Base-by-base conservation (phyloP, 92 coral and sea anemone species). In the Hydrozoanthus gracilis region DNA sequence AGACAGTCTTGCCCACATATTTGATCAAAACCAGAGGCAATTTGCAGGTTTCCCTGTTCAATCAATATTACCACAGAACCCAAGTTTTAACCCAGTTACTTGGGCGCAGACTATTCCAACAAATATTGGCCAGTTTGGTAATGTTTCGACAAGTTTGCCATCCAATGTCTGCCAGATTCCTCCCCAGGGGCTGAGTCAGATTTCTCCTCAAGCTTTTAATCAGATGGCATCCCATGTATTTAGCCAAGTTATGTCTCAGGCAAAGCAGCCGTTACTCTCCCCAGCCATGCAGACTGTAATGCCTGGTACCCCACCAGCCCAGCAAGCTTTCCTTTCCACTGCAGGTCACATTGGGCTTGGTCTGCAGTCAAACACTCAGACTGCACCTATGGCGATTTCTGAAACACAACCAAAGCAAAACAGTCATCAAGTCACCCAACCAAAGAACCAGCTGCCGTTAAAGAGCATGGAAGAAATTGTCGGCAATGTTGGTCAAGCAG, bases 391-490 rank as follows among this genome's bases (percentile, higher is more conserved):
- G n/a, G 39, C 87, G 15, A 51, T 77, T 64, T 60, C 83, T 56
- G 87, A 62, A 7, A 47, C 66, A 16, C 86, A 88, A 51, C 52
- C 84, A 18, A 86, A 56, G 44, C 73, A 9, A 48, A 68, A 8
- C 44, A 68, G 13, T 35, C 84, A 55, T 48, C 66, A 52, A 15
- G 65, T 55, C 13, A 27, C 67, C 9, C 90, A 87, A 72, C 80
- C 86, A 20, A 92, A 71, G 51, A 89, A 92, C n/a, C 95, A 92
- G 67, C 90, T 90, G 68, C 98, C 98, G 0, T 76, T 94, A 48
- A 94, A 94, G 79, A 95, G 95, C 79, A 94, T 94, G 98, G 95
- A 94, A 73, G 94, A 94, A 75, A 93, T 94, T 4, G 90, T 94
- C 15, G 95, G 98, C 12, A 92, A 90, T 48, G 98, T 94, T 84